Evolutionary conservation across 1,140 invertebrate genomes (phyloP).

Genomic region (Bombus picipes): DNA sequence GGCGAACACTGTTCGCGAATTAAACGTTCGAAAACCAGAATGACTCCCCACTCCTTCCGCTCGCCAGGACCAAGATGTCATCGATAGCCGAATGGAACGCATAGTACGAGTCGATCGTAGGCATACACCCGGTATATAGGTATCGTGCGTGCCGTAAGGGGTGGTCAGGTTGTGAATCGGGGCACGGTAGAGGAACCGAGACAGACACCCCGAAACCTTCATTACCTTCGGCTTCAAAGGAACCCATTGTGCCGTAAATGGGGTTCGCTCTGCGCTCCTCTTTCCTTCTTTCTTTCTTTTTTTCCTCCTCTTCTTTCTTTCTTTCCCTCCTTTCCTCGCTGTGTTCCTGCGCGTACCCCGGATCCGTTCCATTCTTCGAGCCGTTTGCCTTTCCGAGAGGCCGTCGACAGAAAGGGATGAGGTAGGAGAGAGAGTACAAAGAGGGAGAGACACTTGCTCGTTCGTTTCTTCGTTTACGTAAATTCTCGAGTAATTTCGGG

Average conservation of each 20-base stretch:
- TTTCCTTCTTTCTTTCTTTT: neutral
- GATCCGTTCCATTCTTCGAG: constrained; percentile 70
- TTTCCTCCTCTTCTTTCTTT: constrained; percentile 33
- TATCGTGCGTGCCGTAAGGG: constrained; percentile 69
- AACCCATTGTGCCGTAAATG: constrained; percentile 76
- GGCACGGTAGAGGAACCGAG: constrained; percentile 61
- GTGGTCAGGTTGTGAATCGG: constrained; percentile 72
- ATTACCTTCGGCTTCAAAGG: constrained; percentile 73
- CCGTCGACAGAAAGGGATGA: constrained; percentile 36
- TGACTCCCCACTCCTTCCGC: too few relatives aligned
- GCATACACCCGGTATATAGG: constrained; percentile 67
- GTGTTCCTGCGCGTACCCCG: constrained; percentile 62
- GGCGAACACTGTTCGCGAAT: too few relatives aligned
- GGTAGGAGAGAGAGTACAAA: neutral
- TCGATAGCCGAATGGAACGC: neutral
- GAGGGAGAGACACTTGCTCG: constrained; percentile 43
- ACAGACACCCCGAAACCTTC: constrained; percentile 74
- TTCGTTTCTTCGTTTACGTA: constrained; percentile 60
- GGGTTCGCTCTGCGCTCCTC: constrained; percentile 66
- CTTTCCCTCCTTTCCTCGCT: constrained; percentile 51
- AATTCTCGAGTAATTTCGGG: constrained; percentile 66
- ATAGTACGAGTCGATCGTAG: neutral
- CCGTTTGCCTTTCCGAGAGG: constrained; percentile 71
- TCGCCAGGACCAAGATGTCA: neutral
- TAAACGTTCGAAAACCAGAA: too few relatives aligned